phyloP scores from a whole-genome alignment of 1,140 invertebrate genomes.

The Drosophila subpulchrella region DNA sequence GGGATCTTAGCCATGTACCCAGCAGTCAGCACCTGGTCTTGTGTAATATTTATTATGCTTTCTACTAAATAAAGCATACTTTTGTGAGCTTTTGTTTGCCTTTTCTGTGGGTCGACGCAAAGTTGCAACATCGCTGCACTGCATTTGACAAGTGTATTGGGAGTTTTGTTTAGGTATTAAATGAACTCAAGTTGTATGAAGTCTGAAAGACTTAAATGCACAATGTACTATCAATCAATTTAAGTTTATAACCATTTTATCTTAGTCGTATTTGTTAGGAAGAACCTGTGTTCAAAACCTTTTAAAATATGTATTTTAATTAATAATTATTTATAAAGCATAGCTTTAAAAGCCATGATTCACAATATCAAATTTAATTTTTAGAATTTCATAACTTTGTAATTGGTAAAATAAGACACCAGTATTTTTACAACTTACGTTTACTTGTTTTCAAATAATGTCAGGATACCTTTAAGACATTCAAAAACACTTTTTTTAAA shows the following conservation, averaged over 20 bases:
- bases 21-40: slow-evolving; percentile 65
- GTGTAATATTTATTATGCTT: slow-evolving; percentile 79
- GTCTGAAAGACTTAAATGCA: background rate
- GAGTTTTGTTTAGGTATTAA: slow-evolving; percentile 6
- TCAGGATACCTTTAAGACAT: slow-evolving; percentile 8
- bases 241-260: background rate
- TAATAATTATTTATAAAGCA: too few relatives aligned
- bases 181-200: background rate
- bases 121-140: slow-evolving; percentile 36
- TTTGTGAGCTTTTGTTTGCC: slow-evolving; percentile 47
- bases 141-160: slow-evolving; percentile 52
- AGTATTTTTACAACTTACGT: slow-evolving; percentile 38
- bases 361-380: background rate
- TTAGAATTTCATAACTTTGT: background rate
- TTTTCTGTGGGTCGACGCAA: slow-evolving; percentile 16
- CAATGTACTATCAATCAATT: background rate
- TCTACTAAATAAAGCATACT: slow-evolving; percentile 71
- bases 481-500: slow-evolving; percentile 27
- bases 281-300: too few relatives aligned
- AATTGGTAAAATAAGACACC: background rate
- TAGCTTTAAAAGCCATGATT: background rate
- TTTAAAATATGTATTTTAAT: too few relatives aligned
- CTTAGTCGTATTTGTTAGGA: background rate
- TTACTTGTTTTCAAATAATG: background rate
- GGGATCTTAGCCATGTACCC: slow-evolving; percentile 22